Conservation (phyloP, 2,113 vertebrate species). For the Periophthalmus modestus region DNA sequence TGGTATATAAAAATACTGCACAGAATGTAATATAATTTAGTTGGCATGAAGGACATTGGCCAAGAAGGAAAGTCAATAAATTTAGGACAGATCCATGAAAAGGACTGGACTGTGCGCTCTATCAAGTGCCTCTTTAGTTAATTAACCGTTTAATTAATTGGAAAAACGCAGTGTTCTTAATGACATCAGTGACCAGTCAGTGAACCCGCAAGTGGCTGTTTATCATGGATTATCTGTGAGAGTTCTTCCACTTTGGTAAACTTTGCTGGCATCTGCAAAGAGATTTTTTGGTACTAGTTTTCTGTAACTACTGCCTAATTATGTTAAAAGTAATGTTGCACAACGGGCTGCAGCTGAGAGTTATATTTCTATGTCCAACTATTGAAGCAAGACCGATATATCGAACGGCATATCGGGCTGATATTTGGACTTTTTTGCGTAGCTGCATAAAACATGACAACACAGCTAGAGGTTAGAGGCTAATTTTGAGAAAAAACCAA, state of each 20-base stretch:
- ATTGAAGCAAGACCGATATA: too few relatives aligned
- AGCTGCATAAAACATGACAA: too few relatives aligned
- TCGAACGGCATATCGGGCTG: too few relatives aligned
- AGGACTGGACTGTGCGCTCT: neutral
- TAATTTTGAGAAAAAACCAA: too few relatives aligned
- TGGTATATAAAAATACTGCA: constrained; percentile 12
- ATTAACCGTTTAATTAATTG: constrained; percentile 8
- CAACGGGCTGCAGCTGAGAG: too few relatives aligned
- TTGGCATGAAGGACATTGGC: constrained; percentile 1
- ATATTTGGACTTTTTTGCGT: too few relatives aligned
- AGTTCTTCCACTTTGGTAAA: neutral
- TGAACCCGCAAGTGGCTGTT: neutral
- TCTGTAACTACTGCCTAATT: too few relatives aligned
- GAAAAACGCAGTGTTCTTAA: constrained; percentile 4
- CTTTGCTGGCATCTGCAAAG: neutral
- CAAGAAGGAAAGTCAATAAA: constrained; percentile 2
- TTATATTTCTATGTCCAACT: too few relatives aligned
- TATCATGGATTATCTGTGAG: constrained; percentile 2
- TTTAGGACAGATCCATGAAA: constrained; percentile 9
- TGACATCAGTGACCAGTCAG: constrained; percentile 3
- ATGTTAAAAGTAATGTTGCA: too few relatives aligned
- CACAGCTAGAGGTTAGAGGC: too few relatives aligned
- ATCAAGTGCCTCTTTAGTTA: constrained; percentile 9
- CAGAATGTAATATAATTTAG: constrained; percentile 4
- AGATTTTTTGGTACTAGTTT: too few relatives aligned